Percentiles rank a stretch among this genome's conserved stretches.
These are phyloP conservation scores for Pyrocephalus nanus DNA, from an alignment of 2,797 vertebrate genomes.

Conservation along the genomic window DNA sequence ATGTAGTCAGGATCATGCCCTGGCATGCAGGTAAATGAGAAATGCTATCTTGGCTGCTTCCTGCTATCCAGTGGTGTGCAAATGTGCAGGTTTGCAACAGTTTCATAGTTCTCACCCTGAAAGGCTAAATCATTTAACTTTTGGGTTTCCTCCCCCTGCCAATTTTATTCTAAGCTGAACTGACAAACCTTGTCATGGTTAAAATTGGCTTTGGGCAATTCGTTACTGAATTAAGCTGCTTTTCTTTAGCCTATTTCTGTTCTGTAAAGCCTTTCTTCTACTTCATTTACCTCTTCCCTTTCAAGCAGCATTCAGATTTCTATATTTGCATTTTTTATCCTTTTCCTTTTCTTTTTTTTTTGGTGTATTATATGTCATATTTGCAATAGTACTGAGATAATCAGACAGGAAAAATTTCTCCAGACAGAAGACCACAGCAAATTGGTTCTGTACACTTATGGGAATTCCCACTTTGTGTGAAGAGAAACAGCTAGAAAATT, in stretches of 20 bases:
- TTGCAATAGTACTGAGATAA: neutral
- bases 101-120: neutral
- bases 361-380: neutral
- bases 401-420: neutral
- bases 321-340: neutral
- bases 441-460: neutral
- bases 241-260: conserved; percentile 5
- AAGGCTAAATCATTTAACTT: neutral
- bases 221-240: conserved; percentile 11
- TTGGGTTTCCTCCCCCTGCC: rapidly evolving
- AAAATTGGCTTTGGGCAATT: neutral
- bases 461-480: neutral
- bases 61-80: neutral
- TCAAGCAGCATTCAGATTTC: neutral
- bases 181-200: neutral
- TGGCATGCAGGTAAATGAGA: neutral
- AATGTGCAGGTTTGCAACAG: neutral
- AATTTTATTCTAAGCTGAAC: neutral
- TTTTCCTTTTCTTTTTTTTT: neutral
- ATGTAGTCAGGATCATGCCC: neutral
- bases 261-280: neutral
- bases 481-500: neutral
- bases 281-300: neutral
- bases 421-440: neutral
- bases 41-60: neutral